phyloP scores from a whole-genome alignment of 1,140 invertebrate species.

The Cotesia typhae region DNA sequence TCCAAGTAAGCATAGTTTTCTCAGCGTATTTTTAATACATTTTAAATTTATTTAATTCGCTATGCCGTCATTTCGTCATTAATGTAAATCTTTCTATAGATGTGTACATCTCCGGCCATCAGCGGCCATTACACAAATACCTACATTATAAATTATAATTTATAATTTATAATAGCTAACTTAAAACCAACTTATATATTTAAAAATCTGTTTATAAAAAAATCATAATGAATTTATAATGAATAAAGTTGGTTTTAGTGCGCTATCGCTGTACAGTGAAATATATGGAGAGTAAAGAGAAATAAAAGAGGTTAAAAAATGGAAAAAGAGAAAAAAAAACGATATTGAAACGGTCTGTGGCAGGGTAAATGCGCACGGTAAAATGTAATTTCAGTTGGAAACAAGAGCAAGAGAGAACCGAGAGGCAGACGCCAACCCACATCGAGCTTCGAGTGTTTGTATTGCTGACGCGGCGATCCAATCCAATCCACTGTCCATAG shows the following conservation, averaged over 20 bases:
- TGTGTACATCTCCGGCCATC: neutral
- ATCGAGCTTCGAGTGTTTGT: constrained; percentile 64
- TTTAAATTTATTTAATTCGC: neutral
- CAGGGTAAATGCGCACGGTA: constrained; percentile 50
- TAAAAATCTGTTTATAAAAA: too few species aligned
- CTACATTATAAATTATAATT: too few species aligned
- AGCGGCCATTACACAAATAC: neutral
- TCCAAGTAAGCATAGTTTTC: neutral
- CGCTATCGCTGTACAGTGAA: neutral
- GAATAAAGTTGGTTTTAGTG: too few species aligned
- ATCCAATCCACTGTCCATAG: constrained; percentile 59
- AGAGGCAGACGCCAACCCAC: constrained; percentile 51
- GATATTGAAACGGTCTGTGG: constrained; percentile 48
- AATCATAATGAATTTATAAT: too few species aligned
- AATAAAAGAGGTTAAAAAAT: constrained; percentile 32
- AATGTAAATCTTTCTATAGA: neutral
- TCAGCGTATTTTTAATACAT: neutral
- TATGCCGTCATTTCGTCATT: neutral
- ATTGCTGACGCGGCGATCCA: constrained; percentile 66
- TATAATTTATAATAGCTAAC: too few species aligned
- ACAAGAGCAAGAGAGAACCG: constrained; percentile 56
- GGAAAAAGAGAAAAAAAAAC: constrained; percentile 46
- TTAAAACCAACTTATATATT: too few species aligned
- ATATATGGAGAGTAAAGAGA: neutral
- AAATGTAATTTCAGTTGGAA: constrained; percentile 66